Evolutionary conservation across 2,888 invertebrate genomes (phyloP), one percentile per base, ranked within the genome.

Genomic region (Temnothorax ravouxi): DNA sequence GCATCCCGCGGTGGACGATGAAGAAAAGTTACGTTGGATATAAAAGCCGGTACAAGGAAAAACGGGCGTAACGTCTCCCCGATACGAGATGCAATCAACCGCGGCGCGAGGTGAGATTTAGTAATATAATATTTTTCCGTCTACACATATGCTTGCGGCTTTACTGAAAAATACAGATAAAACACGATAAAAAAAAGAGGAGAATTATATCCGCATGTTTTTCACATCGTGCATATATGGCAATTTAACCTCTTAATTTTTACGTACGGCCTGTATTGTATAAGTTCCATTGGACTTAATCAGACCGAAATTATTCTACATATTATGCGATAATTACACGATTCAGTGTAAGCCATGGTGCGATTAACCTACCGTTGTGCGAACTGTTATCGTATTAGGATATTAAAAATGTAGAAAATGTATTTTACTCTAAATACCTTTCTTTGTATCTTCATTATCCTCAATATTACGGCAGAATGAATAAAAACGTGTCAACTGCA

Each of bases 61-160:
- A 44, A 21, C 44, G 44, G 13, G 18, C 50, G 18, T 25, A 15
- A 25, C 44, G 34, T 66, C 21, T 82, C 64, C 64, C 47, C 76
- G 34, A 64, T 25, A 38, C 25, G 41, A 67, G 66, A 79, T 13
- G 44, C 47, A 44, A 83, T 71, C 69, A 52, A 21, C 34, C 38
- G 67, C 25, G 77, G n/a, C 52, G 54, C 44, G n/a, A 69, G 25
- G 59, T 34, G 61, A 69, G 69, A 83, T 76, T 83, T 47, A 44
- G 34, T 64, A 44, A 62, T 44, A 66, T 64, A 44, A 62, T 44
- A 66, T 75, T 64, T 75, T 64, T 64, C 44, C 44, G n/a, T 18
- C 29, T 13, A 29, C 25, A 41, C 18, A 1, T 21, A 25, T 66
- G 52, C 41, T 9, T 44, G 64, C 4, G 41, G 13, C n/a, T 66